Percentiles rank a stretch among this genome's conserved stretches.
Conservation (phyloP, 1,140 invertebrate species). For the Melanaphis sacchari region DNA sequence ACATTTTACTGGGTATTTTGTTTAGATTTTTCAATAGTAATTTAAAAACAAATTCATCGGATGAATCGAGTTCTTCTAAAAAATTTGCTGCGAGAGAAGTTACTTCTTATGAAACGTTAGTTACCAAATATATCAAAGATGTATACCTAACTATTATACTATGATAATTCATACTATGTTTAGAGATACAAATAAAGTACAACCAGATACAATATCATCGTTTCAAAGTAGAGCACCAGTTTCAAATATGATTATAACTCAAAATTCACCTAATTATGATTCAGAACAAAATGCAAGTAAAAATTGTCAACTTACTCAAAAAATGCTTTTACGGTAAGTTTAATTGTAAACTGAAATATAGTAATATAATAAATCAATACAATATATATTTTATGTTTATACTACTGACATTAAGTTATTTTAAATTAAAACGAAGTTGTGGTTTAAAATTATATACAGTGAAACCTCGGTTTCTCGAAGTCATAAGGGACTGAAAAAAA, state of each 20-base stretch:
- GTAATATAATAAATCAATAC: neutral
- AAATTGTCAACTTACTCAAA: slow-evolving; percentile 49
- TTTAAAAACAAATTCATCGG: slow-evolving; percentile 70
- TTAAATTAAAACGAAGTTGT: neutral
- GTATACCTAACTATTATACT: neutral
- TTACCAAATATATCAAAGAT: neutral
- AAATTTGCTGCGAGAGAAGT: neutral
- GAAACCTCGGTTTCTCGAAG: no score
- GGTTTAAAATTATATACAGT: no score
- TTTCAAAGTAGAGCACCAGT: neutral
- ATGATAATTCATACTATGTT: neutral
- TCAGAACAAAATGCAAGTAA: neutral
- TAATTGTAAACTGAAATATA: neutral
- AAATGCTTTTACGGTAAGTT: slow-evolving; percentile 40
- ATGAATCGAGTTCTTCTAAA: slow-evolving; percentile 58
- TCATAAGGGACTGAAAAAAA: no score
- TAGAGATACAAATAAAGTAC: neutral
- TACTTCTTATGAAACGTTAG: slow-evolving; percentile 3
- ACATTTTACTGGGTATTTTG: slow-evolving; percentile 52
- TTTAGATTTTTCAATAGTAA: slow-evolving; percentile 82
- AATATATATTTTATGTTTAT: neutral
- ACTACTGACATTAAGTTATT: neutral
- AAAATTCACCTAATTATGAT: neutral
- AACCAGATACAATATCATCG: neutral
- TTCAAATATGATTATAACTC: neutral